Evolutionary conservation across 2,113 vertebrate genomes (phyloP).

Genomic region (Halcyon malimbica): DNA sequence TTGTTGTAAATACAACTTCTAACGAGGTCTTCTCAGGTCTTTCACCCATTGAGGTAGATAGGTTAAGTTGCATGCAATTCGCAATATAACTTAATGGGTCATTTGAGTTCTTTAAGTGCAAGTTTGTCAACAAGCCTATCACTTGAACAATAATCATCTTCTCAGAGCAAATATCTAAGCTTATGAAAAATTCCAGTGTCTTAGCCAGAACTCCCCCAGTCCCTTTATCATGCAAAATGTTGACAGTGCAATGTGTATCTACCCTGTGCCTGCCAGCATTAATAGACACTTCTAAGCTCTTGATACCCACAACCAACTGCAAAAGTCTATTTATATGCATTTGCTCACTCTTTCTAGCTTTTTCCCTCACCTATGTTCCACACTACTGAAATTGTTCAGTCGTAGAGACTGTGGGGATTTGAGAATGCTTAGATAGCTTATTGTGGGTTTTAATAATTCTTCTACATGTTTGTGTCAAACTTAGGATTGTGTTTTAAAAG

Average conservation of each 20-base stretch:
- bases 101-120: neutral
- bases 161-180: neutral
- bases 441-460: neutral
- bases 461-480: neutral
- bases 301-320: conserved; percentile 7
- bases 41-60: neutral
- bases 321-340: conserved; percentile 48
- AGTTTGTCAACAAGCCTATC: neutral
- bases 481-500: neutral
- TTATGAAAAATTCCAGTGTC: neutral
- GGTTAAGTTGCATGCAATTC: neutral
- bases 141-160: neutral
- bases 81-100: neutral
- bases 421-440: neutral
- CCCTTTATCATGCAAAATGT: neutral
- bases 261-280: neutral
- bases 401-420: neutral
- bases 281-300: conserved; percentile 16
- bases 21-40: neutral
- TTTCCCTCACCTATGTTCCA: neutral
- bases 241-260: neutral
- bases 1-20: conserved; percentile 1
- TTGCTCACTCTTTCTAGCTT: conserved; percentile 1
- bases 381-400: neutral
- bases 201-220: neutral